Conservation (phyloP, 2,797 vertebrate genomes). For the Myioborus melanocephalus region DNA sequence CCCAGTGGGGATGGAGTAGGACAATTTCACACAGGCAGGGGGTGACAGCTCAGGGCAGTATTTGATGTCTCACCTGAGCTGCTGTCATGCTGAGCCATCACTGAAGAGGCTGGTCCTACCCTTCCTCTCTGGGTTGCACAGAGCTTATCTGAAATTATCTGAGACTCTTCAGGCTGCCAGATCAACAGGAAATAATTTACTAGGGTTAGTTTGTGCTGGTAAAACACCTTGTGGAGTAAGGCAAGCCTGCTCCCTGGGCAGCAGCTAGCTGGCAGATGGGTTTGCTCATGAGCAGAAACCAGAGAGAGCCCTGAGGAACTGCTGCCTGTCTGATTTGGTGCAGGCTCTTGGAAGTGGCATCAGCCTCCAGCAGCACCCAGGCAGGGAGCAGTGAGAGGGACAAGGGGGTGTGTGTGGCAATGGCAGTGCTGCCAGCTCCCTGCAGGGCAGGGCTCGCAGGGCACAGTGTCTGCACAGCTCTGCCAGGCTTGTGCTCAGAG, state of each 20-base stretch:
- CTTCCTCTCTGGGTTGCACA: background rate
- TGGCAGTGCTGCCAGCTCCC: background rate
- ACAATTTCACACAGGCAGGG: background rate
- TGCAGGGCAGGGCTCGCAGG: background rate
- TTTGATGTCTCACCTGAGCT: background rate
- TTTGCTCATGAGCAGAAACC: background rate
- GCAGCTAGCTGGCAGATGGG: background rate
- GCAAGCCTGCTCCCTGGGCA: background rate
- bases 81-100: background rate
- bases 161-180: background rate
- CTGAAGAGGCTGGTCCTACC: background rate
- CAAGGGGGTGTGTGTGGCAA: background rate
- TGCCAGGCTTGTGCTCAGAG: background rate
- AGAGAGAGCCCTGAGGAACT: background rate
- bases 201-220: background rate
- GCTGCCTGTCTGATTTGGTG: background rate
- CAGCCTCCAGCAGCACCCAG: background rate
- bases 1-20: background rate
- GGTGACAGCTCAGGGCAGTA: rapidly evolving
- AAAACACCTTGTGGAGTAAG: background rate
- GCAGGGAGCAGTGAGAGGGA: background rate
- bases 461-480: background rate
- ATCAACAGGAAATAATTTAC: background rate
- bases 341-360: background rate
- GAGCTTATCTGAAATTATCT: background rate